These are phyloP conservation scores for Pogona vitticeps DNA, from an alignment of 2,113 vertebrate species.

Conservation along the genomic window DNA sequence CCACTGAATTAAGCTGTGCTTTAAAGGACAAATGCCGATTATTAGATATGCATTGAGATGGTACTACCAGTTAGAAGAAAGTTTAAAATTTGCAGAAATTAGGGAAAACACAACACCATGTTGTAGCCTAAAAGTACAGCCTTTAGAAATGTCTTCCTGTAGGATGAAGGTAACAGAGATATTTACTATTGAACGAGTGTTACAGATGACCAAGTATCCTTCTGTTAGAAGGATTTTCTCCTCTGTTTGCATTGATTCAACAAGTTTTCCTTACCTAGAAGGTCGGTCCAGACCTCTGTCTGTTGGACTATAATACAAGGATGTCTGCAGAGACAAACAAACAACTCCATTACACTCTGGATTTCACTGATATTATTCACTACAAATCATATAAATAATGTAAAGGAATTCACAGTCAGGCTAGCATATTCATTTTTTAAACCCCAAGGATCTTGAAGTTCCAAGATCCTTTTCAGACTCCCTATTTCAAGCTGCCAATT, in stretches of 20 bases:
- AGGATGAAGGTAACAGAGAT: not conserved
- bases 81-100: not conserved
- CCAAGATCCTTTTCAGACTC: not conserved
- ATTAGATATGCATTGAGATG: not conserved
- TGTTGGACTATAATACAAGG: slow-evolving; percentile 84
- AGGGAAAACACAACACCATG: not conserved
- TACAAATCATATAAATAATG: slow-evolving; percentile 9
- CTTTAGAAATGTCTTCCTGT: not conserved
- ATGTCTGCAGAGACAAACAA: slow-evolving; percentile 84
- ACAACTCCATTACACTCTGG: slow-evolving; percentile 4
- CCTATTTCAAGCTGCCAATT: not conserved
- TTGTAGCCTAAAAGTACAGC: not conserved
- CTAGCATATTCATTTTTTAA: not conserved
- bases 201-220: not conserved
- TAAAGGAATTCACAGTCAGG: slow-evolving; percentile 24
- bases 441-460: not conserved
- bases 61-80: not conserved
- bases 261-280: slow-evolving; percentile 83
- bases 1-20: not conserved
- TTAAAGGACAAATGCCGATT: not conserved
- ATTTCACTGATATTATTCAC: slow-evolving; percentile 4
- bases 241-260: not conserved
- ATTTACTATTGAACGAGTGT: not conserved
- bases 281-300: slow-evolving; percentile 88
- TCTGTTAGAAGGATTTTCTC: not conserved